These are phyloP conservation scores for Drosophila murphyi DNA, from an alignment of 1,140 invertebrate species.

Conservation along the genomic window DNA sequence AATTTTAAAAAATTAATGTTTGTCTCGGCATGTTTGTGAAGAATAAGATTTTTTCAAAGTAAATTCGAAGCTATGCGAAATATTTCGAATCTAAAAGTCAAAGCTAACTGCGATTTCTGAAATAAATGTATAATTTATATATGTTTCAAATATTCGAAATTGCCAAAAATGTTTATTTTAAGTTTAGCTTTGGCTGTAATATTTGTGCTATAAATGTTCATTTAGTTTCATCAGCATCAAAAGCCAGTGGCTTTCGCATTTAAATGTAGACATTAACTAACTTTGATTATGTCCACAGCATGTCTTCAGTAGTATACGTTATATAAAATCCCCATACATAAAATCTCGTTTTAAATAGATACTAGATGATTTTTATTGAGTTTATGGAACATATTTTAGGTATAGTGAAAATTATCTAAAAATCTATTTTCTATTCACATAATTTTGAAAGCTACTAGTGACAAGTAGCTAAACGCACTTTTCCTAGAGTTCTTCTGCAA, in stretches of 20 bases:
- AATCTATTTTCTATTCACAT: conserved; percentile 6
- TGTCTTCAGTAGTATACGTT: too few relatives aligned
- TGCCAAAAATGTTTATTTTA: too few relatives aligned
- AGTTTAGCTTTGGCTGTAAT: too few relatives aligned
- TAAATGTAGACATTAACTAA: too few relatives aligned
- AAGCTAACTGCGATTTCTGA: background rate
- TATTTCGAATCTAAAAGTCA: background rate
- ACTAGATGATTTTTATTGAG: background rate
- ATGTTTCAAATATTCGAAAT: background rate
- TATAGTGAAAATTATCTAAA: background rate
- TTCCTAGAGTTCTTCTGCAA: conserved; percentile 11
- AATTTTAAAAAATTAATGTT: conserved; percentile 13
- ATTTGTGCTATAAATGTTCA: too few relatives aligned
- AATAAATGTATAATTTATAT: background rate
- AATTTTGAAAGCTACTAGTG: conserved; percentile 21
- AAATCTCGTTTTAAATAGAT: background rate
- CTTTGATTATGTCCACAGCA: too few relatives aligned
- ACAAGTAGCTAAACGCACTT: background rate
- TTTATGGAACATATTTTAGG: background rate
- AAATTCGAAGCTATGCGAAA: background rate
- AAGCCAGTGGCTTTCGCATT: too few relatives aligned
- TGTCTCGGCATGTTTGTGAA: background rate
- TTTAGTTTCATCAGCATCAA: too few relatives aligned
- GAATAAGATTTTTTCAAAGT: background rate
- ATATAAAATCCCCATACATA: too few relatives aligned